These are phyloP conservation scores for Akabosia matsudoensis DNA, from an alignment of 1,140 invertebrate species.

Conservation along the genomic window DNA sequence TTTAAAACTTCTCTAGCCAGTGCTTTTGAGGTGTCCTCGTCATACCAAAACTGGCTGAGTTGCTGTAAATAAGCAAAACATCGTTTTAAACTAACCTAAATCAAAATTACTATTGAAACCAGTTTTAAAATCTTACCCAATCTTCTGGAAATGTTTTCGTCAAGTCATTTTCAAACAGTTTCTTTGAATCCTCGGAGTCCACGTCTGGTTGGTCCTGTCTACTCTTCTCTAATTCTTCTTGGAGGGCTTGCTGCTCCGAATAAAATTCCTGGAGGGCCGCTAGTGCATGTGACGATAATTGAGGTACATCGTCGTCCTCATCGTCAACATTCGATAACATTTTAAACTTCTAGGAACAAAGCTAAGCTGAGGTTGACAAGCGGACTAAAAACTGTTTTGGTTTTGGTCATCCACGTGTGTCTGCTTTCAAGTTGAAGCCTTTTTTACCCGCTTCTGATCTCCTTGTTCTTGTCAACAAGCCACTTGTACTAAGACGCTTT, in stretches of 20 bases:
- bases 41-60: constrained; percentile 96
- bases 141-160: constrained; percentile 66
- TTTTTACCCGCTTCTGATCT: no score
- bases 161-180: constrained; percentile 37
- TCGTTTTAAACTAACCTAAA: constrained; percentile 18
- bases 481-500: no score
- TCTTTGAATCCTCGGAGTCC: neutral
- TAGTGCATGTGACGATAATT: constrained; percentile 69
- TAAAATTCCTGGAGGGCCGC: constrained; percentile 79
- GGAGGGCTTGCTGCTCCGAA: constrained; percentile 61
- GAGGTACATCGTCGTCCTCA: constrained; percentile 64
- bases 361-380: no score
- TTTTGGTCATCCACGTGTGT: no score
- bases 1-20: constrained; percentile 65
- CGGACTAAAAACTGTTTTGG: no score
- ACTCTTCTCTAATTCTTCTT: neutral
- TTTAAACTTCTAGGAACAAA: neutral
- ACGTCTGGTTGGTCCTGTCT: constrained; percentile 51
- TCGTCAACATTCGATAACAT: no score
- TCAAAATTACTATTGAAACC: neutral
- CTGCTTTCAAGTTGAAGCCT: no score
- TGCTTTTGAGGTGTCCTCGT: constrained; percentile 67
- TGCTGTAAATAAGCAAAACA: constrained; percentile 61
- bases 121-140: constrained; percentile 63
- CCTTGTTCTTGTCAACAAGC: no score